These are phyloP conservation scores for Bombus picipes DNA, from an alignment of 1,140 invertebrate genomes.

Conservation along the genomic window DNA sequence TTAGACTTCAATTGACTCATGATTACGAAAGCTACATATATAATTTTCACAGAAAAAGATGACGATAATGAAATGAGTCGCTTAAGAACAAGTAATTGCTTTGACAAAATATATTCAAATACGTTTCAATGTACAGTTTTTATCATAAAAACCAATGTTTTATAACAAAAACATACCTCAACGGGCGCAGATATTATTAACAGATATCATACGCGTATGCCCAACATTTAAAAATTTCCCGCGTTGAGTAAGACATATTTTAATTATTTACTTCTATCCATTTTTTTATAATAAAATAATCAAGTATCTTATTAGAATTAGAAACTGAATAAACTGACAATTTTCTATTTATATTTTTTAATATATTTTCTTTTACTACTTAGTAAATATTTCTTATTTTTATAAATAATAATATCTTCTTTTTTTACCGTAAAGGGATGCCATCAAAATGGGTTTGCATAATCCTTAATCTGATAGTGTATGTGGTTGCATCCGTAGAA, in stretches of 20 bases:
- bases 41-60: not conserved
- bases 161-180: too few relatives aligned
- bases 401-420: not conserved
- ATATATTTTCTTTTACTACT: not conserved
- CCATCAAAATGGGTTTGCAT: conserved; percentile 66
- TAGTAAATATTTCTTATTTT: not conserved
- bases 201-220: not conserved
- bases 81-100: not conserved
- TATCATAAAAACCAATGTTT: not conserved
- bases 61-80: conserved; percentile 1
- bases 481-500: conserved; percentile 17
- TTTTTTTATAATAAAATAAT: not conserved
- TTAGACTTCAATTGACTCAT: not conserved
- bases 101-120: not conserved
- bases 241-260: too few relatives aligned
- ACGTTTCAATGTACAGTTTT: not conserved
- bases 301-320: not conserved
- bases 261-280: too few relatives aligned
- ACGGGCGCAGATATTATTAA: not conserved
- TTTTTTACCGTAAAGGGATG: conserved; percentile 66
- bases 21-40: not conserved
- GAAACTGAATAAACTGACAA: not conserved
- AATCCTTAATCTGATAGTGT: conserved; percentile 59
- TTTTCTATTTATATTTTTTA: not conserved
- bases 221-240: too few relatives aligned